Percentiles rank a stretch among this genome's conserved stretches.
Conservation (phyloP, 2,888 invertebrate species). For the Eupsilia transversa region DNA sequence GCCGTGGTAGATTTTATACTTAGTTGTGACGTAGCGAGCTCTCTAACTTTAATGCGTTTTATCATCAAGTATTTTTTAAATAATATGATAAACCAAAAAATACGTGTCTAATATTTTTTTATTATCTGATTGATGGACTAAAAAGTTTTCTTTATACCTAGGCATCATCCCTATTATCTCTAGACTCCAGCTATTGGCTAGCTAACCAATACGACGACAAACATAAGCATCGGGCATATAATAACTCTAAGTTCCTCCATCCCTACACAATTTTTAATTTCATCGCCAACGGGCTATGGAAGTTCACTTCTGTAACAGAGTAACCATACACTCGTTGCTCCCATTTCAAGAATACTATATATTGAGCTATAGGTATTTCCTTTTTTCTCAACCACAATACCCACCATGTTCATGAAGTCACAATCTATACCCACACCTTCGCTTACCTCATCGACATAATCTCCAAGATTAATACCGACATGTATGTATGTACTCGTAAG, state of each 20-base stretch:
- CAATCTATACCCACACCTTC: conserved; percentile 6
- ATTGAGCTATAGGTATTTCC: too few relatives aligned
- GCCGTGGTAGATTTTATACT: not conserved
- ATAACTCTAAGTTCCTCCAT: too few relatives aligned
- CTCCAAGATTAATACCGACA: conserved; percentile 50
- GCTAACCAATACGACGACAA: not conserved
- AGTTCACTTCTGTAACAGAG: not conserved
- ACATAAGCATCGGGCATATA: not conserved
- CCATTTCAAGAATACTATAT: not conserved
- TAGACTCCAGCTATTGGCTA: too few relatives aligned
- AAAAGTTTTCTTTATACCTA: too few relatives aligned
- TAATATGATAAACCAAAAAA: too few relatives aligned
- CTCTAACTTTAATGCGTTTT: too few relatives aligned
- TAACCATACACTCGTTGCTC: not conserved
- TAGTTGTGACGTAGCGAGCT: too few relatives aligned
- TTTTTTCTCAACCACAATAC: too few relatives aligned
- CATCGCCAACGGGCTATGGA: not conserved
- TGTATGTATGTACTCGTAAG: conserved; percentile 28
- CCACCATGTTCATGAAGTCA: not conserved
- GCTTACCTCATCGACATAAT: conserved; percentile 20
- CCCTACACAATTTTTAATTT: not conserved
- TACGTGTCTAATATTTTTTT: too few relatives aligned
- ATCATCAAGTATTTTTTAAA: too few relatives aligned
- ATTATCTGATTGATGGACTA: too few relatives aligned
- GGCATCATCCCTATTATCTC: too few relatives aligned